A percentile compares a stretch with the other conserved stretches of the same genome.
Evolutionary conservation across 2,113 vertebrate species (phyloP).

Genomic region (Urocitellus parryii): DNA sequence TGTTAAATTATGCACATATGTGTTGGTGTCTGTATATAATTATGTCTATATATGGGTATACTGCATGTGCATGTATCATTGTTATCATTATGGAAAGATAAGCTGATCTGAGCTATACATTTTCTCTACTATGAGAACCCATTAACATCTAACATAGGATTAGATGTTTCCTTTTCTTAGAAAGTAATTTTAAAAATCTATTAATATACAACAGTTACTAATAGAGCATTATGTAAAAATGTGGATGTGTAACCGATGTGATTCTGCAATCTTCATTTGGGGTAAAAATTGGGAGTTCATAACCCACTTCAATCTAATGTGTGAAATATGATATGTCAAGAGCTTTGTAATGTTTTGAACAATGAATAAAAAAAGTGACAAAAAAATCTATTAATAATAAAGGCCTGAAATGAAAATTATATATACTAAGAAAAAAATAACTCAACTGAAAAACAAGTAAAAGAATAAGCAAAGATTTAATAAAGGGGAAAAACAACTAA

Average conservation of each 20-base stretch:
- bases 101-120: not conserved
- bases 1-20: not conserved
- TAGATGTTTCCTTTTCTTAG: not conserved
- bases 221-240: too few species aligned
- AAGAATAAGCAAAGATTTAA: constrained; percentile 31
- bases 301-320: too few species aligned
- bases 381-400: constrained; percentile 15
- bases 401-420: constrained; percentile 8
- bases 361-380: too few species aligned
- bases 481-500: not conserved
- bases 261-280: too few species aligned
- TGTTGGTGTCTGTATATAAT: not conserved
- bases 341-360: too few species aligned
- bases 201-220: too few species aligned
- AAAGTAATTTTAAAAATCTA: not conserved
- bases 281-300: too few species aligned
- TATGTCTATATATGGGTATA: not conserved
- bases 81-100: not conserved
- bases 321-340: too few species aligned
- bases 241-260: too few species aligned
- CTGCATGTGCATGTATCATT: not conserved
- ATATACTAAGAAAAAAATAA: not conserved
- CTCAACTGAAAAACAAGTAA: not conserved
- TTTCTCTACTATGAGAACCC: not conserved
- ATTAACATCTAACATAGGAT: not conserved